Evolutionary conservation across 1,140 invertebrate genomes (phyloP), one percentile per base, ranked within the genome.

Genomic region (Phthorimaea operculella): DNA sequence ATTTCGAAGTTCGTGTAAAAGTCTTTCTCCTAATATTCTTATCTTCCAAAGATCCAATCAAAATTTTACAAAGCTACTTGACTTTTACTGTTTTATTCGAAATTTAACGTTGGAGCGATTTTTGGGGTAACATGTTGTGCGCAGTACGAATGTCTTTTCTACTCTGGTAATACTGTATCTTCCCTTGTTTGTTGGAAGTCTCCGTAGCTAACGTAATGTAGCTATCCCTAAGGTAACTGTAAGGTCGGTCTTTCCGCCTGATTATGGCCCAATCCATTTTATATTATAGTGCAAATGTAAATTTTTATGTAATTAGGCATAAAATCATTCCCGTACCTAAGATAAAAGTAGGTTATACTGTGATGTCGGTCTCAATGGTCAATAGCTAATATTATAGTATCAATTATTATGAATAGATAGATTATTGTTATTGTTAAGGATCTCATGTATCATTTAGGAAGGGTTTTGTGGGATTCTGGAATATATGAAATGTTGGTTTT

Each of bases 361-460:
- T 83, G 80, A 82, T 83, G 80, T 77, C 70, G 80, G 80, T 81
- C 80, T 80, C 80, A 76, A 79, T 67, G 76, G 77, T 82, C 74
- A 79, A 72, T 83, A 83, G 77, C 58, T 75, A 68, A 79, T 74
- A 54, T 50, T 54, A 79, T 82, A 80, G 72, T 70, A 79, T 83
- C 77, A 82, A 82, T 82, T 82, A 83, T 79, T 75, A 79, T 76
- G 75, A 75, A 80, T 58, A 57, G 16, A 62, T 81, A 83, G 76
- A 76, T 72, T 78, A 79, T 81, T 75, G 72, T 84, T 81, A 84
- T 81, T 76, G 77, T 79, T 82, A 81, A 84, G 80, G 81, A 81
- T 84, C 81, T 84, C 81, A 80, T 79, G 76, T 80, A 81, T 79
- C 70, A 74, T 70, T 72, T 80, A 72, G 68, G 67, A 55, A 55